A percentile compares a stretch with the other conserved stretches of the same genome.
These are phyloP conservation scores for Ptychadena robeensis DNA, from an alignment of 2,797 vertebrate genomes.

Conservation along the genomic window DNA sequence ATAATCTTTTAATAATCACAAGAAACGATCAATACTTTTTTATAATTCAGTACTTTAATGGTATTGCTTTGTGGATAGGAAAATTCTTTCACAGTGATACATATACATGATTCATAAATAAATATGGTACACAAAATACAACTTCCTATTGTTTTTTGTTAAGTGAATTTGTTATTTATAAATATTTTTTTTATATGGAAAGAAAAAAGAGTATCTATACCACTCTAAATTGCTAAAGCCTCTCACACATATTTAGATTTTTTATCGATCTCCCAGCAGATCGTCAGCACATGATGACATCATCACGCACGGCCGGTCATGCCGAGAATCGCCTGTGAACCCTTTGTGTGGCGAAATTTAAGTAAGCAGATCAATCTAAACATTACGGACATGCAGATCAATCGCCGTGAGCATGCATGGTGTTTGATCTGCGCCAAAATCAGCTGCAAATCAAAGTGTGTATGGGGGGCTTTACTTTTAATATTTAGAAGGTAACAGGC, in stretches of 20 bases:
- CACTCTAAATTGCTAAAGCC: background rate
- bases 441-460: no score
- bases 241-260: no score
- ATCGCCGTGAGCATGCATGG: no score
- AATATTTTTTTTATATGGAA: background rate
- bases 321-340: no score
- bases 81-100: background rate
- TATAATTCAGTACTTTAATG: conserved; percentile 33
- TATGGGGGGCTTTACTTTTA: no score
- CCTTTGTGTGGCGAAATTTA: no score
- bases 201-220: background rate
- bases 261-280: no score
- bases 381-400: no score
- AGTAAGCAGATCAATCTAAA: no score
- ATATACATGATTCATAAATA: background rate
- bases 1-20: conserved; percentile 69
- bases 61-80: background rate
- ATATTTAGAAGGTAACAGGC: background rate
- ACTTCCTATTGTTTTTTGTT: background rate
- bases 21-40: conserved; percentile 70
- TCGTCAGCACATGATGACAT: no score
- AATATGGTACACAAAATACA: background rate
- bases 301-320: no score
- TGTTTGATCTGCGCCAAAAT: no score
- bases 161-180: background rate